Evolutionary conservation across 2,113 vertebrate genomes (phyloP).

Genomic region (Albula goreensis): DNA sequence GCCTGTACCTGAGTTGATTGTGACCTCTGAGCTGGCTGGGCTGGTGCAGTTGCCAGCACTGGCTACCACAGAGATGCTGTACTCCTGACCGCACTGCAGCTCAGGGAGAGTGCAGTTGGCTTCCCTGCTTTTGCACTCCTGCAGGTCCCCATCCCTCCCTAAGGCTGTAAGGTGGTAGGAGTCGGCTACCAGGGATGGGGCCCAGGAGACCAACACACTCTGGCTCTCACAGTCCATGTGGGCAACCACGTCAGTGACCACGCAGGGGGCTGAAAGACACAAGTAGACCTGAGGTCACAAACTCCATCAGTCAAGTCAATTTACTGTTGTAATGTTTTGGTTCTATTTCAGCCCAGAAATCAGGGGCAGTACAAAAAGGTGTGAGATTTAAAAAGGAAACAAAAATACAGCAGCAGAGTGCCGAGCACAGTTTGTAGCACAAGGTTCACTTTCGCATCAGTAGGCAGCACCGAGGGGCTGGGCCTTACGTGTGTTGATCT

Average conservation of each 20-base stretch:
- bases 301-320: neutral
- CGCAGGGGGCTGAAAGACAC: constrained; percentile 34
- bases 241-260: constrained; percentile 14
- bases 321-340: too few species aligned
- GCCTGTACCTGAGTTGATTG: constrained; percentile 56
- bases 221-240: constrained; percentile 47
- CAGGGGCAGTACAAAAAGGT: too few species aligned
- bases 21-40: constrained; percentile 43
- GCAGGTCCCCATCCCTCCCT: constrained; percentile 42
- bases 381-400: neutral
- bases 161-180: constrained; percentile 51
- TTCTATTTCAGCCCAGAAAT: too few species aligned
- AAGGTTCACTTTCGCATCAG: neutral
- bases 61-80: constrained; percentile 53
- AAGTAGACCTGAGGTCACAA: neutral
- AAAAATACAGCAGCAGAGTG: neutral
- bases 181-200: constrained; percentile 48
- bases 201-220: constrained; percentile 59
- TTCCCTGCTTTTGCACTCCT: constrained; percentile 47
- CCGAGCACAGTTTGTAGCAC: neutral
- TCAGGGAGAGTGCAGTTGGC: constrained; percentile 55
- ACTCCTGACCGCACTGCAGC: constrained; percentile 60
- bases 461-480: too few species aligned
- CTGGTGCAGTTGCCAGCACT: constrained; percentile 62
- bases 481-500: constrained; percentile 63